Evolutionary conservation across 2,113 vertebrate species (phyloP).

Genomic region (Thryonomys swinderianus): DNA sequence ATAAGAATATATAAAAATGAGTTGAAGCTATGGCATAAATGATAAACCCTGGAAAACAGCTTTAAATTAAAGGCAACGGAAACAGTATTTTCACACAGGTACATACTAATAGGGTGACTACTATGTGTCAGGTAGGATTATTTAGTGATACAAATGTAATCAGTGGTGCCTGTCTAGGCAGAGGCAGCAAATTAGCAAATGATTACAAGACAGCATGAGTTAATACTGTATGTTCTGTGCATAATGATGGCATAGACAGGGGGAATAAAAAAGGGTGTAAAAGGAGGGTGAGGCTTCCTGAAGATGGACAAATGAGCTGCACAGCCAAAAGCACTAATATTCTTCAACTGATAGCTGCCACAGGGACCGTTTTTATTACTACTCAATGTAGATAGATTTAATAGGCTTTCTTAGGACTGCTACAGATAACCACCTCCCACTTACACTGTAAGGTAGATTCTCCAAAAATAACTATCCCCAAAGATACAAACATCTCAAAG

Average conservation of each 20-base stretch:
- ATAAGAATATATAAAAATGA: neutral
- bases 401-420: neutral
- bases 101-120: neutral
- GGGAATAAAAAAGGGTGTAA: neutral
- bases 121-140: neutral
- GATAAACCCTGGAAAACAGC: neutral
- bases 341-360: neutral
- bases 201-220: neutral
- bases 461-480: neutral
- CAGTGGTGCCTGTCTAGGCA: neutral
- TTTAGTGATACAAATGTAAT: neutral
- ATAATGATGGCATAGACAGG: neutral
- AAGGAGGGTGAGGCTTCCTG: neutral
- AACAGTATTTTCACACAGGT: neutral
- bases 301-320: neutral
- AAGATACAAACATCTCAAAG: neutral
- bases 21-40: neutral
- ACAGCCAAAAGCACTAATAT: neutral
- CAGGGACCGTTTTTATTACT: neutral
- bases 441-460: neutral
- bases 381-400: neutral
- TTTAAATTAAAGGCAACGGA: neutral
- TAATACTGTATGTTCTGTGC: neutral
- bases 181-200: neutral
- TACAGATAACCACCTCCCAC: neutral